phyloP scores from a whole-genome alignment of 2,797 vertebrate species.

The Fratercula arctica region DNA sequence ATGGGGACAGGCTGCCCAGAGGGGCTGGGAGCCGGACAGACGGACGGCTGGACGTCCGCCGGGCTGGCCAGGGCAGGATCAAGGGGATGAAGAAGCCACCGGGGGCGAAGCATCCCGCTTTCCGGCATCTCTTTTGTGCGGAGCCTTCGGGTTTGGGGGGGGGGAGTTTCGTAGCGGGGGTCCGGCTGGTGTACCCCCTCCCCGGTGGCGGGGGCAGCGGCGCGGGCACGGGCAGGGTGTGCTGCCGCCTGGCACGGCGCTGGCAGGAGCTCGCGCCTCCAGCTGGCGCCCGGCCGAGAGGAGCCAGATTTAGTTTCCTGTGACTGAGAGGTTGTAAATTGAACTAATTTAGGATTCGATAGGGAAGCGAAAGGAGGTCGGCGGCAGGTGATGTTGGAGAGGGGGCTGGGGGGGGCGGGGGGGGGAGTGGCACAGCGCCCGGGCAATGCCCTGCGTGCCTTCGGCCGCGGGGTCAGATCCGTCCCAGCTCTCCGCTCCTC shows the following conservation, averaged over 20 bases:
- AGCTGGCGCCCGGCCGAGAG: conserved; percentile 62
- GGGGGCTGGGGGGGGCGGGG: neutral
- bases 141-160: neutral
- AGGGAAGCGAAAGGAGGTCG: conserved; percentile 75
- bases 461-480: neutral
- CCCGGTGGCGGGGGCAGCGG: neutral
- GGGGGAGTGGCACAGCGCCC: neutral
- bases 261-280: conserved; percentile 40
- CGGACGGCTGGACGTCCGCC: fast-evolving
- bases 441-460: neutral
- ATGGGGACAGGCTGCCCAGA: neutral
- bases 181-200: fast-evolving
- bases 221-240: neutral
- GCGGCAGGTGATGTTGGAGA: neutral
- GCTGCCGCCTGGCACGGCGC: neutral
- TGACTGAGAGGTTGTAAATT: conserved; percentile 76
- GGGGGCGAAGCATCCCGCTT: neutral
- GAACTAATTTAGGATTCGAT: conserved; percentile 77
- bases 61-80: neutral
- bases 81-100: neutral
- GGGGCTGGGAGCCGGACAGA: neutral
- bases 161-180: neutral
- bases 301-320: conserved; percentile 76
- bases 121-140: neutral
- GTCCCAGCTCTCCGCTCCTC: neutral